Evolutionary conservation across 1,140 invertebrate genomes (phyloP).

Genomic region (Maconellicoccus hirsutus): DNA sequence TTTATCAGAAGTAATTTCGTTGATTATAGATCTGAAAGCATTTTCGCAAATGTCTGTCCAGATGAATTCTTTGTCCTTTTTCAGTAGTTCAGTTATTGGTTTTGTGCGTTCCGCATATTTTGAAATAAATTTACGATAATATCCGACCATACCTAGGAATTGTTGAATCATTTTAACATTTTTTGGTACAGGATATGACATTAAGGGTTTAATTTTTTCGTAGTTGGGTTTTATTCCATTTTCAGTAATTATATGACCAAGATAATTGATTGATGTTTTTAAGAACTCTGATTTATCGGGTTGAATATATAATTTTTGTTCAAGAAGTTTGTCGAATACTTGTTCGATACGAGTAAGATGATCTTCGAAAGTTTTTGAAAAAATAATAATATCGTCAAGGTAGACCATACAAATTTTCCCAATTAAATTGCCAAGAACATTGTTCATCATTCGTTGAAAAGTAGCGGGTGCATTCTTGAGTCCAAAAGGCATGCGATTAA

Average conservation of each 20-base stretch:
- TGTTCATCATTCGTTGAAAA: conserved; percentile 34
- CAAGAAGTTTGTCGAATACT: conserved; percentile 6
- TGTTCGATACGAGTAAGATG: not conserved
- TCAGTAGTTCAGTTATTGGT: conserved; percentile 32
- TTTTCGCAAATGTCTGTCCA: not conserved
- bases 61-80: conserved; percentile 25
- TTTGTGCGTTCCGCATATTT: conserved; percentile 31
- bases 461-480: conserved; percentile 36
- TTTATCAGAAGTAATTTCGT: conserved; percentile 29
- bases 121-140: conserved; percentile 34
- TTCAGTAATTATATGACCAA: conserved; percentile 23
- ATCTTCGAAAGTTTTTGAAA: not conserved
- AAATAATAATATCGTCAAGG: conserved; percentile 24
- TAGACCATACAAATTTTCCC: conserved; percentile 15
- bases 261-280: not conserved
- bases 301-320: conserved; percentile 23
- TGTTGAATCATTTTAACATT: conserved; percentile 31
- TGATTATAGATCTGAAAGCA: conserved; percentile 28
- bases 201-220: conserved; percentile 30
- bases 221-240: conserved; percentile 13
- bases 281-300: conserved; percentile 18
- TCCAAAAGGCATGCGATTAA: conserved; percentile 37
- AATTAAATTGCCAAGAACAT: not conserved
- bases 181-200: conserved; percentile 35
- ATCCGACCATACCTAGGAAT: conserved; percentile 34